Conservation (phyloP, 2,797 vertebrate species). For the Numenius phaeopus region DNA sequence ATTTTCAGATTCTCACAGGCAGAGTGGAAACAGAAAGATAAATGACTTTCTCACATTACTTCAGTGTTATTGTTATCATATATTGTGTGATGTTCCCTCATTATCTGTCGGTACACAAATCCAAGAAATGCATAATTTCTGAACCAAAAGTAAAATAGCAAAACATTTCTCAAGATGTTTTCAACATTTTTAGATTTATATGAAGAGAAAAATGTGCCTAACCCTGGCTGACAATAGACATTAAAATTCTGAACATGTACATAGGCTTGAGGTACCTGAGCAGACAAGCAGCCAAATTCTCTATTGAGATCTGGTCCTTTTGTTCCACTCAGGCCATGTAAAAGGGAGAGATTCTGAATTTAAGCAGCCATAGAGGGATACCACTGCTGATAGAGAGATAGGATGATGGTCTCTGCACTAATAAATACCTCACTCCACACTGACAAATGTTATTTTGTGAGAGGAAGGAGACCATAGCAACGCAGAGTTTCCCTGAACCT, state of each 20-base stretch:
- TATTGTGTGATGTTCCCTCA: conserved; percentile 73
- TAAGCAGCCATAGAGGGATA: background rate
- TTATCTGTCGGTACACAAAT: conserved; percentile 75
- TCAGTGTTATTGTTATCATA: conserved; percentile 73
- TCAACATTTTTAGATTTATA: conserved; percentile 69
- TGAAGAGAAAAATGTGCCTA: conserved; percentile 59
- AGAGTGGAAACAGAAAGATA: conserved; percentile 77
- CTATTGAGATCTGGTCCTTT: background rate
- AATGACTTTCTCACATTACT: conserved; percentile 76
- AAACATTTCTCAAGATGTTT: conserved; percentile 76
- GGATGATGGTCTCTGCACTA: background rate
- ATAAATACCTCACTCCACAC: background rate
- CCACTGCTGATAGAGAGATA: background rate
- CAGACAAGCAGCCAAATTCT: background rate
- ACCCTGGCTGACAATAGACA: background rate
- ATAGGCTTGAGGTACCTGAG: background rate
- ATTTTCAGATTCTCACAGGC: conserved; percentile 76
- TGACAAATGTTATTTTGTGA: background rate
- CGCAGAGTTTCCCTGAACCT: background rate
- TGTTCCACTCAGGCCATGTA: background rate
- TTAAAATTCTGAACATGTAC: conserved; percentile 61
- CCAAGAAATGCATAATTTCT: conserved; percentile 73
- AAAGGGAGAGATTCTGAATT: background rate
- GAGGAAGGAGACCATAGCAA: background rate
- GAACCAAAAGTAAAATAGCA: conserved; percentile 75